Evolutionary conservation across 2,113 vertebrate genomes (phyloP).

Genomic region (Laticauda colubrina): DNA sequence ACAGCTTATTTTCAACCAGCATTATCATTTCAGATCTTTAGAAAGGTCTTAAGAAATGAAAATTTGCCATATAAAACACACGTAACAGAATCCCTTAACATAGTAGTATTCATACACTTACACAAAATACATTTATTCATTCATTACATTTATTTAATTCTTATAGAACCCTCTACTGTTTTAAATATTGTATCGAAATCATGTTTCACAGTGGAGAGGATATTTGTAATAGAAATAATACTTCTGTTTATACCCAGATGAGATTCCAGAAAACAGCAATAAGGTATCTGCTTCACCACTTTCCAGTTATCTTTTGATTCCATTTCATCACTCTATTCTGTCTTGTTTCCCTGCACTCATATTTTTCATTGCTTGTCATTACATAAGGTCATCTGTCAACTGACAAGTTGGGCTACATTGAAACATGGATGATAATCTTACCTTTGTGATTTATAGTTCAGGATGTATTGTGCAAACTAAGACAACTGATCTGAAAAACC

Average conservation of each 20-base stretch:
- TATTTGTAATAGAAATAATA: background rate
- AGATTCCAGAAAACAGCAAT: background rate
- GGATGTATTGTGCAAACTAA: background rate
- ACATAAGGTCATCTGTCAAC: background rate
- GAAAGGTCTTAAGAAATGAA: background rate
- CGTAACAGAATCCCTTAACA: background rate
- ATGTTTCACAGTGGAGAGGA: background rate
- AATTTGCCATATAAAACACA: background rate
- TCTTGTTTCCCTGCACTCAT: background rate
- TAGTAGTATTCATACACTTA: background rate
- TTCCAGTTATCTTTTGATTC: background rate
- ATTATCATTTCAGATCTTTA: background rate
- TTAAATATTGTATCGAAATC: background rate
- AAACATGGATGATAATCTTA: background rate
- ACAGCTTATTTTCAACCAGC: constrained; percentile 2
- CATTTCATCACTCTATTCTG: background rate
- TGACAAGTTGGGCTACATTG: background rate
- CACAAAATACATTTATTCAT: background rate
- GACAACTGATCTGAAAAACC: background rate
- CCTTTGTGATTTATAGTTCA: background rate
- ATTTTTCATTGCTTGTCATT: background rate
- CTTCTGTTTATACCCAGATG: background rate
- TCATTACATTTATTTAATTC: background rate
- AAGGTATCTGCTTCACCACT: background rate
- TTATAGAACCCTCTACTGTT: background rate